These are phyloP conservation scores for Pygoscelis adeliae DNA, from an alignment of 2,113 vertebrate species.

Conservation along the genomic window DNA sequence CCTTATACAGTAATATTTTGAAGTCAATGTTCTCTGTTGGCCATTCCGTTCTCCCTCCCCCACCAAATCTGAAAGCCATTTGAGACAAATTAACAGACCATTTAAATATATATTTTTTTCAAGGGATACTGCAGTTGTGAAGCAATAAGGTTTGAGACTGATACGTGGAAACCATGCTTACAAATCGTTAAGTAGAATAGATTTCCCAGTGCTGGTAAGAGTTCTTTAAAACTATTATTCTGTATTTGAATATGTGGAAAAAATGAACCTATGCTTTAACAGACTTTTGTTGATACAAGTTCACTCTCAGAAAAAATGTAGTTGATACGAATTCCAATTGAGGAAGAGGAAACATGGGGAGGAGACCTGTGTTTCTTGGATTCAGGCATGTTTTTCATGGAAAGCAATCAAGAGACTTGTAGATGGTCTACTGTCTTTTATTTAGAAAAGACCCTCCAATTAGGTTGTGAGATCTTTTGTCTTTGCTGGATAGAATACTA, in stretches of 20 bases:
- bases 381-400: slow-evolving; percentile 12
- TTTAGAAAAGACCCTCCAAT: neutral
- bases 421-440: neutral
- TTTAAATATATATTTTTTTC: slow-evolving; percentile 56
- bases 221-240: slow-evolving; percentile 61
- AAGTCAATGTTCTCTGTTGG: slow-evolving; percentile 74
- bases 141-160: slow-evolving; percentile 78
- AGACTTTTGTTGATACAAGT: neutral
- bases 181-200: slow-evolving; percentile 55
- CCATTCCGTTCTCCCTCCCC: slow-evolving; percentile 61
- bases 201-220: slow-evolving; percentile 64
- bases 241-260: slow-evolving; percentile 47
- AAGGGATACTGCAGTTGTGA: slow-evolving; percentile 69
- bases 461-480: neutral
- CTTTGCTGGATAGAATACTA: neutral
- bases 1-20: slow-evolving; percentile 66
- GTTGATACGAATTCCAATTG: slow-evolving; percentile 27
- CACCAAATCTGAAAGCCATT: slow-evolving; percentile 75
- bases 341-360: neutral
- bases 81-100: slow-evolving; percentile 69
- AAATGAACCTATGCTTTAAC: slow-evolving; percentile 13
- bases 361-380: slow-evolving; percentile 53
- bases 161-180: slow-evolving; percentile 66
- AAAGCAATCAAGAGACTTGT: slow-evolving; percentile 19
- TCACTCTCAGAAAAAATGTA: neutral